A percentile compares a stretch with the other conserved stretches of the same genome.
Evolutionary conservation across 2,113 vertebrate species (phyloP).

Genomic region (Scomber japonicus): DNA sequence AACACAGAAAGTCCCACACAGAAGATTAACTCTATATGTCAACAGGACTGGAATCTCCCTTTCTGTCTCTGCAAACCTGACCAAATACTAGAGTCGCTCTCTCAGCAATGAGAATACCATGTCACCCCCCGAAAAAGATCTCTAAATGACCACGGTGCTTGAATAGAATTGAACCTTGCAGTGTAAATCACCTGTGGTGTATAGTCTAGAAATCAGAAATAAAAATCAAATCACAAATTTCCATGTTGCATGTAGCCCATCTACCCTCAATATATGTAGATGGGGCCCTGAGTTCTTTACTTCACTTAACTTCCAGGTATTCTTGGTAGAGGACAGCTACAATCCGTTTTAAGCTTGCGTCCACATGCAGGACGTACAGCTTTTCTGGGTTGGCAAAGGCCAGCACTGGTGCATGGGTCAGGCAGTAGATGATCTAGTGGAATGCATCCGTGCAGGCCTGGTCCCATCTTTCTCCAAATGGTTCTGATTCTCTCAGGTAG

Average conservation of each 20-base stretch:
- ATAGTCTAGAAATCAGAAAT: constrained; percentile 46
- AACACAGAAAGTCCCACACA: constrained; percentile 77
- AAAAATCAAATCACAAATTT: constrained; percentile 46
- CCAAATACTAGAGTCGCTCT: constrained; percentile 43
- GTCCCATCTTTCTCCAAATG: too few relatives aligned
- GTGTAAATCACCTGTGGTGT: constrained; percentile 68
- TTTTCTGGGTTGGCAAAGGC: too few relatives aligned
- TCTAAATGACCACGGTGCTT: constrained; percentile 61
- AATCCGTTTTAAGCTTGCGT: too few relatives aligned
- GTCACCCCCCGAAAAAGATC: constrained; percentile 47
- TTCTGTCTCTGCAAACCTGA: constrained; percentile 59
- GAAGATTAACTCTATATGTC: constrained; percentile 80
- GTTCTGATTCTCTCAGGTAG: too few relatives aligned
- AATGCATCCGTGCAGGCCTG: too few relatives aligned
- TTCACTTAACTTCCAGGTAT: too few relatives aligned
- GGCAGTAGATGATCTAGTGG: too few relatives aligned
- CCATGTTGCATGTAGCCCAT: not conserved
- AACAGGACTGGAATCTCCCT: constrained; percentile 78
- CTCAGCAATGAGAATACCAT: constrained; percentile 32
- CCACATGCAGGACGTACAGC: too few relatives aligned
- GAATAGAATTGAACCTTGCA: constrained; percentile 3
- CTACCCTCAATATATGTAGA: too few relatives aligned
- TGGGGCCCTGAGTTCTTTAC: too few relatives aligned
- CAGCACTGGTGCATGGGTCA: too few relatives aligned
- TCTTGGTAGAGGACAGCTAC: too few relatives aligned